Conservation (phyloP, 2,888 invertebrate genomes). For the Tridacna crocea region DNA sequence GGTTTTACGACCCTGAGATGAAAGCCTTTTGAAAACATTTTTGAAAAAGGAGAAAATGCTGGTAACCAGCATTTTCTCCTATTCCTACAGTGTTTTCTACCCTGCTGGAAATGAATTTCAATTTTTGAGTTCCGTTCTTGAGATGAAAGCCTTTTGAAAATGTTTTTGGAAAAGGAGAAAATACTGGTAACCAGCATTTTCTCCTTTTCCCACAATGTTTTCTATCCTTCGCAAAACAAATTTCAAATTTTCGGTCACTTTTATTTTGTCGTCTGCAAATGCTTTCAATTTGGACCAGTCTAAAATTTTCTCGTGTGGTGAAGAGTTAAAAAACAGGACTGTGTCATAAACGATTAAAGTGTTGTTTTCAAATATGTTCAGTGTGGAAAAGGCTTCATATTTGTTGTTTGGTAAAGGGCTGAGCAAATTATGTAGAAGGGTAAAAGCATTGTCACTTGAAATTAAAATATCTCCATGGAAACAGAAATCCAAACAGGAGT, state of each 20-base stretch:
- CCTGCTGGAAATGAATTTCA: too few species aligned
- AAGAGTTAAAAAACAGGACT: too few species aligned
- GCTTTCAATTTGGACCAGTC: neutral
- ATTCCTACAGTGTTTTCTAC: too few species aligned
- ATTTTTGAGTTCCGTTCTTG: too few species aligned
- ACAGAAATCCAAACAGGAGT: neutral
- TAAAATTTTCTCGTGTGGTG: neutral
- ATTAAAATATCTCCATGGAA: neutral
- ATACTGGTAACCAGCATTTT: neutral
- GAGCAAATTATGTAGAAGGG: neutral
- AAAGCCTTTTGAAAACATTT: too few species aligned
- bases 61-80: too few species aligned
- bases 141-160: too few species aligned
- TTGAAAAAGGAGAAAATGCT: too few species aligned
- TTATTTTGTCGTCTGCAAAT: neutral
- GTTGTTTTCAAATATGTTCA: neutral
- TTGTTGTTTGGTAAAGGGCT: neutral
- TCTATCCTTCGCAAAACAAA: neutral
- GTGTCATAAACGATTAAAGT: too few species aligned
- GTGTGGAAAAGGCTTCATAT: neutral
- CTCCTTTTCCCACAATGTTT: conserved; percentile 16
- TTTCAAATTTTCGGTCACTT: neutral
- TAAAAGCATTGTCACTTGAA: neutral
- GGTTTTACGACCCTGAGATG: too few species aligned
- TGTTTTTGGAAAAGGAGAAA: too few species aligned